Evolutionary conservation across 2,888 invertebrate genomes (phyloP), one percentile per base, ranked within the genome.

Genomic region (Penaeus monodon): DNA sequence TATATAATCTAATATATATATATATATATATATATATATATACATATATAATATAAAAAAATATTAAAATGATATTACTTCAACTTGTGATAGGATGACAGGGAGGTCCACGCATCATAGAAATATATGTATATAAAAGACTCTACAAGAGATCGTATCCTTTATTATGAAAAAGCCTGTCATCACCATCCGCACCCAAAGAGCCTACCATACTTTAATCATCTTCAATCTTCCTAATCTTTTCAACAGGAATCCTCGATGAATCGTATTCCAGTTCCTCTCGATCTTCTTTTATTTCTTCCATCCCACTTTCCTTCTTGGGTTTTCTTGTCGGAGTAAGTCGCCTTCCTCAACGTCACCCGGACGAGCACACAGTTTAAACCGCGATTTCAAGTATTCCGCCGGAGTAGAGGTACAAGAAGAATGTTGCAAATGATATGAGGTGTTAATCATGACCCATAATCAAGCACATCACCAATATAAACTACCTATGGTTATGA

Each of bases 381-480:
- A 93, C 92, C 96, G 95, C 0, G 97, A 97, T 90, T 97, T 98
- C 89, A 98, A 93, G 92, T 98, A 98, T 92, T 88, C 90, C 90
- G 87, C 3, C 2, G 57, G 17, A 57, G 14, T 17, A 20, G 17
- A 17, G 17, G 20, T 17, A 57, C n/a, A 1, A 57, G 17, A 57
- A 17, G 57, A 20, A 57, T 57, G 57, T 57, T 17, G 17, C 17
- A 57, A 57, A 57, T 57, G 57, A 57, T 57, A 57, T 17, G 57
- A 57, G 17, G 14, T 57, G 17, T 57, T 20, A 79, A 79, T 27
- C 20, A 64, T 33, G 49, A 24, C 29, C 38, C n/a, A n/a, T 49
- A 22, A 38, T 76, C 10, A n/a, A 29, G 27, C 38, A 24, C 64
- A n/a, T 22, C 66, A 22, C 20, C 14, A 77, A 65, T 20, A 17